A percentile compares a stretch with the other conserved stretches of the same genome.
These are phyloP conservation scores for Toxotes lorentzi DNA, from an alignment of 2,797 vertebrate genomes.

Conservation along the genomic window DNA sequence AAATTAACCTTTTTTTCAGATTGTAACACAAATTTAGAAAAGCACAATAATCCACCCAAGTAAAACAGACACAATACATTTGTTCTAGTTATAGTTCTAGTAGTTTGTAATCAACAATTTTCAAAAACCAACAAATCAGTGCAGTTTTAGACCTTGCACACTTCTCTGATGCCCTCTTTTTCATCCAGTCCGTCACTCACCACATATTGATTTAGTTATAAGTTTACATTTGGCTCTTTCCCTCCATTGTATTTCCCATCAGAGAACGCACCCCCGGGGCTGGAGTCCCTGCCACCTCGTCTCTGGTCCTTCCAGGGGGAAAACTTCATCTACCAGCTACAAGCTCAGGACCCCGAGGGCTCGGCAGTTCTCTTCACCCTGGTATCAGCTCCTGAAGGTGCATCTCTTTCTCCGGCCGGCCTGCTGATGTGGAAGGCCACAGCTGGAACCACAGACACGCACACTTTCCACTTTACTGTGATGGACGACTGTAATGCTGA, in stretches of 20 bases:
- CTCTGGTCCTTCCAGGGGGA: conserved; percentile 90
- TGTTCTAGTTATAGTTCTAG: too few species aligned
- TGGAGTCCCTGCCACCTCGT: conserved; percentile 77
- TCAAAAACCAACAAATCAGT: too few species aligned
- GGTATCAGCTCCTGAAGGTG: conserved; percentile 86
- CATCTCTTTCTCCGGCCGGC: conserved; percentile 88
- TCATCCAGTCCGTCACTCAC: background rate
- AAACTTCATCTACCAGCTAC: conserved; percentile 89
- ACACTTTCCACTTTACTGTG: conserved; percentile 84
- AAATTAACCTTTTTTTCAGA: background rate
- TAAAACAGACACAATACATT: too few species aligned
- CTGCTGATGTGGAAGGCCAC: conserved; percentile 89
- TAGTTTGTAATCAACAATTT: too few species aligned
- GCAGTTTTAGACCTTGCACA: too few species aligned
- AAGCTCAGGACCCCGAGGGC: conserved; percentile 89
- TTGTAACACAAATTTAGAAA: background rate
- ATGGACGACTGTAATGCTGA: conserved; percentile 88
- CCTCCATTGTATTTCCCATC: conserved; percentile 5
- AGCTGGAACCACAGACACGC: conserved; percentile 57
- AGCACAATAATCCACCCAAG: too few species aligned
- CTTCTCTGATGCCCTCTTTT: background rate
- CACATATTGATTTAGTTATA: background rate
- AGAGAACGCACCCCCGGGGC: conserved; percentile 89
- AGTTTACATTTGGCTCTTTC: background rate
- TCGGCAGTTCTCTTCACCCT: conserved; percentile 87